Evolutionary conservation across 2,113 vertebrate genomes (phyloP), one percentile per base, ranked within the genome.

Genomic region (Tetraodon nigroviridis): DNA sequence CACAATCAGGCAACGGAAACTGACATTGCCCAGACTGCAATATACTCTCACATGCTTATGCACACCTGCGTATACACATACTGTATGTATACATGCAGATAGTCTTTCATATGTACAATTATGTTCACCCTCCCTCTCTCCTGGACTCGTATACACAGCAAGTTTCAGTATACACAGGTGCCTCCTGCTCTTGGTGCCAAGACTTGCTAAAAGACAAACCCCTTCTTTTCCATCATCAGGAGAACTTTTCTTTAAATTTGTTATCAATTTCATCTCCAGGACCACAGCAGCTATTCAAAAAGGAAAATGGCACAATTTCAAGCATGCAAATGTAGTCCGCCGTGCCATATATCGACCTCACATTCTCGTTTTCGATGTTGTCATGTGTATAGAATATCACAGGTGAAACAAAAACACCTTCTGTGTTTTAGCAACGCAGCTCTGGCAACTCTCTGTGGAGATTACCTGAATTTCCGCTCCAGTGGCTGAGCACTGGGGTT

Each of bases 331-430:
- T 80, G 73, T 80, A 51, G 72, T 83, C 72, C 65, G 71, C 60
- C 57, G 32, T 61, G 55, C 67, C 61, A 48, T 74, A 61, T 75
- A 73, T 61, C 71, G 56, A 57, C 72, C 64, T 69, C 76, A 48
- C 44, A 46, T 80, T 76, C 69, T 76, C 62, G 60, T 80, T 71
- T 61, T 72, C 67, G 53, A 84, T 88, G 84, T 41, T 52, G 81
- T 87, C 81, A 81, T 83, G 21, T 76, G 73, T 75, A 80, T 84
- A 75, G 71, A 72, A 71, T 84, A 75, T 78, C 84, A 67, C 78
- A 85, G 78, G 77, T 84, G 64, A 37, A 72, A 55, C 41, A 69
- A 75, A 76, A 76, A 58, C 71, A 55, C 40, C 21, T 56, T 61
- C 44, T 62, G 45, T 61, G 69, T 71, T 79, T 80, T 59, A 69